A percentile compares a stretch with the other conserved stretches of the same genome.
Conservation (phyloP, 37 sponge, comb jelly and placozoan species). For the Sycon ciliatum region DNA sequence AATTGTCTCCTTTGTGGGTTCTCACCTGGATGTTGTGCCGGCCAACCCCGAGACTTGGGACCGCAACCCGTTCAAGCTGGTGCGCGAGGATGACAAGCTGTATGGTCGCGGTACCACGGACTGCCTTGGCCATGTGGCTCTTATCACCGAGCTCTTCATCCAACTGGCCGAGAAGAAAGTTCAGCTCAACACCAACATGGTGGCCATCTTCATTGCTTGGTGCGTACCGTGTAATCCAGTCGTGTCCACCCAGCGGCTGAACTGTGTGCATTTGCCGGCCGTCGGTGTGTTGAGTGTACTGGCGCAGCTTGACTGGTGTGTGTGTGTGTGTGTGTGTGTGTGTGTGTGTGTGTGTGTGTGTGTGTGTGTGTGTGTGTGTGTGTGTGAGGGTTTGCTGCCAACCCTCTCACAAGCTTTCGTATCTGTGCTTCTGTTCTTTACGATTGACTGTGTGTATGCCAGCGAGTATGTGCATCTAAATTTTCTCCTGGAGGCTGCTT, state of each 20-base stretch:
- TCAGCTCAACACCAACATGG: slow-evolving; percentile 37
- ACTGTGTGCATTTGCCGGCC: too few relatives aligned
- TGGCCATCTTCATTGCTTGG: slow-evolving; percentile 63
- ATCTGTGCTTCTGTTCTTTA: too few relatives aligned
- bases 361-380: too few relatives aligned
- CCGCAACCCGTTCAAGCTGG: slow-evolving; percentile 55
- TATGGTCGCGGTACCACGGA: slow-evolving; percentile 70
- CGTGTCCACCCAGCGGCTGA: neutral
- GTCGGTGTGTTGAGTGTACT: too few relatives aligned
- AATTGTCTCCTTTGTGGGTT: slow-evolving; percentile 58
- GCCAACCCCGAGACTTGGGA: slow-evolving; percentile 77
- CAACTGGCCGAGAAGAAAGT: slow-evolving; percentile 65
- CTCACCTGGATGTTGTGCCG: slow-evolving; percentile 66
- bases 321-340: too few relatives aligned
- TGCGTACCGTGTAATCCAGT: neutral
- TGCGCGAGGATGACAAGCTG: slow-evolving; percentile 55
- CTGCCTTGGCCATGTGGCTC: slow-evolving; percentile 70
- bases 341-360: too few relatives aligned
- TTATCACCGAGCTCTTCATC: slow-evolving; percentile 60
- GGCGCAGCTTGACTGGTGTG: too few relatives aligned
- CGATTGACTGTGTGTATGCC: too few relatives aligned
- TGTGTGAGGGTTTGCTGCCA: too few relatives aligned
- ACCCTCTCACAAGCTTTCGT: too few relatives aligned
- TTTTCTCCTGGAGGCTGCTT: too few relatives aligned
- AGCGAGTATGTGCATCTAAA: too few relatives aligned